A percentile compares a stretch with the other conserved stretches of the same genome.
Conservation (phyloP, 1,140 invertebrate species). For the Nebria ingens region DNA sequence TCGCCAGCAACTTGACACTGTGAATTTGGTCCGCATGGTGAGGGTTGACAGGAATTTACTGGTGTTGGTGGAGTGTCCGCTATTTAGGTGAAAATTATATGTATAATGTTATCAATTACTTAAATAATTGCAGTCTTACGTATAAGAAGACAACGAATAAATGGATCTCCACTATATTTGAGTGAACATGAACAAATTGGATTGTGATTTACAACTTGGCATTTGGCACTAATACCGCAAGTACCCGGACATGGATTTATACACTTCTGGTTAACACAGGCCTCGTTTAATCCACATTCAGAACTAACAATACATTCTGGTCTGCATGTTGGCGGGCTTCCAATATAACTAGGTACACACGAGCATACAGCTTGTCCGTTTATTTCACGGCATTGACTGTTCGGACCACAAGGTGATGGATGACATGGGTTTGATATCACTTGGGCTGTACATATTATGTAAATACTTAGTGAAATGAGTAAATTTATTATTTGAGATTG, state of each 20-base stretch:
- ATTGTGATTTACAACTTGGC: constrained; percentile 50
- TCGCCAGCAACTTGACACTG: constrained; percentile 48
- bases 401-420: constrained; percentile 56
- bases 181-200: constrained; percentile 45
- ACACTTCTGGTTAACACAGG: constrained; percentile 55
- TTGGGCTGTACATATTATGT: constrained; percentile 10
- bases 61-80: constrained; percentile 27
- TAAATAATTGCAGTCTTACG: constrained; percentile 30
- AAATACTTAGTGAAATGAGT: constrained; percentile 12
- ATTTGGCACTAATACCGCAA: constrained; percentile 50
- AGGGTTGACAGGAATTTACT: constrained; percentile 46
- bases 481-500: constrained; percentile 11
- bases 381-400: constrained; percentile 47
- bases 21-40: constrained; percentile 57
- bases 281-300: constrained; percentile 44
- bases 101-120: constrained; percentile 11
- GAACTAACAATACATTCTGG: constrained; percentile 52
- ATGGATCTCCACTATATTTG: constrained; percentile 46
- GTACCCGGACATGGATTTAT: constrained; percentile 49
- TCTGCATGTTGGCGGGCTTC: constrained; percentile 48
- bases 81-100: constrained; percentile 20
- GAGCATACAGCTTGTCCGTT: constrained; percentile 48
- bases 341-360: constrained; percentile 46
- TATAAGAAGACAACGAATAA: constrained; percentile 38
- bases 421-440: constrained; percentile 42